Conservation (phyloP, 2,888 invertebrate species). For the Ophion ventricosus region DNA sequence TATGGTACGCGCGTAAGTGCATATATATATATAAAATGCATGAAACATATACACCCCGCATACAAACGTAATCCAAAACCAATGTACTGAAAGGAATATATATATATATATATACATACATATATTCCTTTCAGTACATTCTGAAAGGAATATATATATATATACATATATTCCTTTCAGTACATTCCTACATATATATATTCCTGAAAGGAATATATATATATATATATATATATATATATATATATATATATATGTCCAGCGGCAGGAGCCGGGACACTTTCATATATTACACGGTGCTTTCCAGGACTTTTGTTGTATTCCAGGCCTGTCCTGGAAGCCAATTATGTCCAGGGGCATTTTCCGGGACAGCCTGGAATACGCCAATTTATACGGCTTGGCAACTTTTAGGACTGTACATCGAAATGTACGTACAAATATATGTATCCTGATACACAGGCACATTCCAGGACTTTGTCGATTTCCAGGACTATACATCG, state of each 20-base stretch:
- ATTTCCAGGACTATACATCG: neutral
- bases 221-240: too few species aligned
- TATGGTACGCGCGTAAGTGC: too few species aligned
- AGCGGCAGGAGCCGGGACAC: conserved; percentile 24
- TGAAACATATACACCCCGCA: too few species aligned
- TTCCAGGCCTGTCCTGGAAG: conserved; percentile 41
- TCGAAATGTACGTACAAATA: neutral
- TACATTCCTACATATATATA: too few species aligned
- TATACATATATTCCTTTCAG: too few species aligned
- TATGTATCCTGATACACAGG: neutral
- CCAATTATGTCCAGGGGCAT: conserved; percentile 10
- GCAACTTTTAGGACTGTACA: neutral
- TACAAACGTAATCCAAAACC: too few species aligned
- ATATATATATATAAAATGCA: too few species aligned
- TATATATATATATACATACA: too few species aligned
- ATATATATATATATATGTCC: neutral
- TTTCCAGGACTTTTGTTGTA: conserved; percentile 41
- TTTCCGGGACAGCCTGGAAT: conserved; percentile 15
- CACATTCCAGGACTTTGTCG: neutral
- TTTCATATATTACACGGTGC: conserved; percentile 8
- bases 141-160: too few species aligned
- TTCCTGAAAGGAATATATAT: too few species aligned
- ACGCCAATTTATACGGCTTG: neutral
- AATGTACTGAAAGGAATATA: too few species aligned
- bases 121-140: too few species aligned